A percentile compares a stretch with the other conserved stretches of the same genome.
Conservation (phyloP, 30 jellyfish, hydroid and myxozoan genomes). For the Hydra vulgaris region DNA sequence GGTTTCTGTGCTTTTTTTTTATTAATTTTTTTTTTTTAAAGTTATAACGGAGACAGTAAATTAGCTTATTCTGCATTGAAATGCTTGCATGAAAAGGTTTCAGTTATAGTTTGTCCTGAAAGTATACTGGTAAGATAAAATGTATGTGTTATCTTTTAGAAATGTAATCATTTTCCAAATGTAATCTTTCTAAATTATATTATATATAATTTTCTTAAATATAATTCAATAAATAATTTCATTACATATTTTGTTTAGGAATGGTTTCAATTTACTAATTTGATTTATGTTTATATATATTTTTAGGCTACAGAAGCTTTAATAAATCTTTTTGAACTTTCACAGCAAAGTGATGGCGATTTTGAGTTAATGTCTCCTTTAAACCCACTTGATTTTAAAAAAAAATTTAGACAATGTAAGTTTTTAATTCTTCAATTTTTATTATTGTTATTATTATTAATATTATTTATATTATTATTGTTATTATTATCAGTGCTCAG, state of each 20-base stretch:
- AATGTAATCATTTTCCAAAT: not conserved
- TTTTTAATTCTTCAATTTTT: not conserved
- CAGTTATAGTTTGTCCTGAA: not conserved
- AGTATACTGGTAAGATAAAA: not conserved
- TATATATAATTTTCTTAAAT: too few species aligned
- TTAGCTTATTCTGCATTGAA: not conserved
- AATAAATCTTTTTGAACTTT: not conserved
- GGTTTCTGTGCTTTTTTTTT: too few species aligned
- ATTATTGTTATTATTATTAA: too few species aligned
- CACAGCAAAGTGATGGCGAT: not conserved
- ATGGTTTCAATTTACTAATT: too few species aligned
- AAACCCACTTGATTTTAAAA: not conserved
- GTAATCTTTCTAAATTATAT: too few species aligned
- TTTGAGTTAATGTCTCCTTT: not conserved
- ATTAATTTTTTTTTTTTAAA: too few species aligned
- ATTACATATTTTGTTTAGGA: too few species aligned
- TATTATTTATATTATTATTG: too few species aligned
- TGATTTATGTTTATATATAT: too few species aligned
- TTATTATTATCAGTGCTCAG: too few species aligned
- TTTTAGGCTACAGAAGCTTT: slow-evolving; percentile 1
- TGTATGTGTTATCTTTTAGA: not conserved
- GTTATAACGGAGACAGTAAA: not conserved
- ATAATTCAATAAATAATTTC: too few species aligned
- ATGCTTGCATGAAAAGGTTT: not conserved
- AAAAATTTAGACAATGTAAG: not conserved